A percentile compares a stretch with the other conserved stretches of the same genome.
Evolutionary conservation across 1,140 invertebrate species (phyloP).

Genomic region (Magallana ariakensis): DNA sequence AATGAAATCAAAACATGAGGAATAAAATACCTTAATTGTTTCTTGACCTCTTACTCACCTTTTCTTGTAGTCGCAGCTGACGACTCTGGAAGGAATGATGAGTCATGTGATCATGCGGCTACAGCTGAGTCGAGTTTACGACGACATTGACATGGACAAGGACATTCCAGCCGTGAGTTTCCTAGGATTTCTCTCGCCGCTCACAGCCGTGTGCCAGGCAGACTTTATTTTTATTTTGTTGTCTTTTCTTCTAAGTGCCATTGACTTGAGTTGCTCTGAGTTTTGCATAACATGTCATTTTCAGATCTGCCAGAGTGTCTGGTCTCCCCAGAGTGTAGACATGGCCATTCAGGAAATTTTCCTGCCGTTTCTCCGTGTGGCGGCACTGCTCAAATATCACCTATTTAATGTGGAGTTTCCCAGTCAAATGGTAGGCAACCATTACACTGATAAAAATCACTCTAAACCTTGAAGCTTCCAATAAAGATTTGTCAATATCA

Average conservation of each 20-base stretch:
- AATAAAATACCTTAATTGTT: too few species aligned
- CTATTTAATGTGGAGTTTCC: conserved; percentile 83
- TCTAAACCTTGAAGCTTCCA: too few species aligned
- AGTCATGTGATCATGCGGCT: conserved; percentile 81
- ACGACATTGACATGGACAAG: conserved; percentile 77
- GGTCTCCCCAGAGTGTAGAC: conserved; percentile 79
- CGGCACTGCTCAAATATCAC: conserved; percentile 91
- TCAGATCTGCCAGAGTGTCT: conserved; percentile 78
- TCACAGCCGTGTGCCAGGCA: not conserved
- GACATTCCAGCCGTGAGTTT: conserved; percentile 73
- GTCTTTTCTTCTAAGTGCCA: too few species aligned
- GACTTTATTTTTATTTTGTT: too few species aligned
- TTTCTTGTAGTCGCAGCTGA: conserved; percentile 58
- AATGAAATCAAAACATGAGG: too few species aligned
- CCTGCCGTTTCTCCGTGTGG: conserved; percentile 91
- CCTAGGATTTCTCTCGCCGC: not conserved
- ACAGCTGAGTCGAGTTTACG: conserved; percentile 81
- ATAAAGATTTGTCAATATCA: too few species aligned
- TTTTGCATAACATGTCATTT: not conserved
- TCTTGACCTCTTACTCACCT: not conserved
- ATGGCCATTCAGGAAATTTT: conserved; percentile 87
- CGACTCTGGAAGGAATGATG: conserved; percentile 74
- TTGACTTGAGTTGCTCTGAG: too few species aligned
- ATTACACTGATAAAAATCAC: not conserved
- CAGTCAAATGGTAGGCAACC: conserved; percentile 56